Evolutionary conservation across 2,797 vertebrate species (phyloP), one percentile per base, ranked within the genome.

Genomic region (Craterocephalus amniculus): DNA sequence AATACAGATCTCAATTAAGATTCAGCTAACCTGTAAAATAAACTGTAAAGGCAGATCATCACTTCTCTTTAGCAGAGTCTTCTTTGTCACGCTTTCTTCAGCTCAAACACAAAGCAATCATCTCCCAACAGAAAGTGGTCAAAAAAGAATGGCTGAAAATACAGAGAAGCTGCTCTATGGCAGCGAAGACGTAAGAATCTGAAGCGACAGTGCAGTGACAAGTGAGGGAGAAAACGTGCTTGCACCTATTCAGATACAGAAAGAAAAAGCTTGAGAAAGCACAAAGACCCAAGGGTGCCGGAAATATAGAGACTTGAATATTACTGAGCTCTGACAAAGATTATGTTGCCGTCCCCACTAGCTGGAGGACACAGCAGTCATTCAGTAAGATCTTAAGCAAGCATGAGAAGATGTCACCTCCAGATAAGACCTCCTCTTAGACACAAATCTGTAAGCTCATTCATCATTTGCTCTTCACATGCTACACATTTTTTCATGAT

Each of bases 251-350:
- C 43, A 45, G 43, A 45, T 43, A 7, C 16, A 43, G 40, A 20
- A n/a, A 20, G 7, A 45, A 7, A n/a, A 20, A 45, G 8, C 20
- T n/a, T 20, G 43, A 45, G 43, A 20, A 8, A 45, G 6, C 43
- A 45, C 20, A 45, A n/a, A 16, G 20, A 8, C 43, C 43, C 18
- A 45, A n/a, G 20, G 43, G 43, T 1, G 20, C 55, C 10, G 70
- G 63, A 56, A 85, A 81, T 67, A 76, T 55, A 72, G 73, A 71
- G 71, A 63, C 75, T 52, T 81, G 83, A 87, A 87, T 86, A 85
- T 81, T 70, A 63, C 40, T 58, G 74, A 83, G 83, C 80, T 63
- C 67, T 60, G 56, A 79, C 68, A 73, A 65, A 80, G 79, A 81
- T 78, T 76, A 84, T 74, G 54, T 52, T 83, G 67, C 4, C 74